Evolutionary conservation across 2,888 invertebrate genomes (phyloP), one percentile per base, ranked within the genome.

Genomic region (Chaitophorus viminalis): DNA sequence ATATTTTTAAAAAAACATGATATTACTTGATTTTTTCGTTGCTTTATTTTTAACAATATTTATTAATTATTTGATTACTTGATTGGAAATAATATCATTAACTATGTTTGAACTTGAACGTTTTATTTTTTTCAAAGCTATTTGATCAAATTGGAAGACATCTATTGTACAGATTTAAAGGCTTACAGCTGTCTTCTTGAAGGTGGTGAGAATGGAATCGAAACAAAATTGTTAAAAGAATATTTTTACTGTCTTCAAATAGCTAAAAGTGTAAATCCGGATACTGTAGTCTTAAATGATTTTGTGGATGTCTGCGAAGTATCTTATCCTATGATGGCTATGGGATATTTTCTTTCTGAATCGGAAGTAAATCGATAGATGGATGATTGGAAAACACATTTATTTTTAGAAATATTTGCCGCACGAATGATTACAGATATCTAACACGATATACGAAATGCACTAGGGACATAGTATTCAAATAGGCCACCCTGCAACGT

Each of bases 281-380:
- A 81, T 5, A 54, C 31, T 6, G n/a, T 65, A 17, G 65, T 87
- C 8, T 25, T 79, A 1, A 31, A 4, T 0, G 18, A 87, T 1
- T 39, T 17, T 11, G 39, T 87, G 9, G 39, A 87, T 21, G 60
- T 87, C 31, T 79, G 18, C 18, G 39, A 74, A 11, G 18, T 87
- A 25, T 39, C 74, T 8, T 87, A 33, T 25, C 29, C 78, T 3
- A 68, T 87, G 65, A 75, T 31, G 31, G 54, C 81, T 5, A 87
- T 87, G 87, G 87, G 87, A 72, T 81, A 60, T 74, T 87, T 46
- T 65, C 87, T 65, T 18, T 87, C 87, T n/a, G 81, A 87, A 75
- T 31, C 5, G 14, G 87, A 87, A 87, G 87, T 87, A 87, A 87
- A 52, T 54, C 0, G 21, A n/a, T 60, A 3, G 46, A n/a, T n/a